These are phyloP conservation scores for Calidris pygmaea DNA, from an alignment of 2,113 vertebrate species.

Conservation along the genomic window DNA sequence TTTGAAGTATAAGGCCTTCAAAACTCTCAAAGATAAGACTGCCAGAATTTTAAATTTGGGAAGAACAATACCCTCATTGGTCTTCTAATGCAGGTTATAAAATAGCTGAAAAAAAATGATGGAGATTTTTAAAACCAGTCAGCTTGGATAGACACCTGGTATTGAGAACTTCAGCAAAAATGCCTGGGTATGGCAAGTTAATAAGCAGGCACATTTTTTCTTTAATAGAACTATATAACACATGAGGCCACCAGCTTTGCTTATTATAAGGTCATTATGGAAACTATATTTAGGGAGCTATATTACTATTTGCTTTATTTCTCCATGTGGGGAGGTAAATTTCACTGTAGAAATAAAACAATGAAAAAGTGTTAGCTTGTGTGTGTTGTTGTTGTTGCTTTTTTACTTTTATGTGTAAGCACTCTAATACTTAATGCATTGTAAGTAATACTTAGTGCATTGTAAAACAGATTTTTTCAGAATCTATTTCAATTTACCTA, in stretches of 20 bases:
- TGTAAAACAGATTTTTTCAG: not conserved
- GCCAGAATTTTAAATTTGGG: not conserved
- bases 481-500: not conserved
- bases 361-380: constrained; percentile 60
- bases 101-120: not conserved
- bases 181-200: not conserved
- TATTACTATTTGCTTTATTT: constrained; percentile 72
- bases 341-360: constrained; percentile 29
- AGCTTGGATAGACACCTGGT: not conserved
- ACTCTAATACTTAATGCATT: constrained; percentile 56
- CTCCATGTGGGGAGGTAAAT: constrained; percentile 66
- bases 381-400: constrained; percentile 57
- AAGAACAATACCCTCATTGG: not conserved
- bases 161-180: not conserved
- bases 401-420: constrained; percentile 68
- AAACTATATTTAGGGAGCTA: constrained; percentile 66
- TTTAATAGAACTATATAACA: constrained; percentile 59
- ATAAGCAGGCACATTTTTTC: constrained; percentile 2
- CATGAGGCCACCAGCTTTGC: constrained; percentile 46
- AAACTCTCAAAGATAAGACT: not conserved
- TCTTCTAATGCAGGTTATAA: not conserved
- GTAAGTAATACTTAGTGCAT: constrained; percentile 48
- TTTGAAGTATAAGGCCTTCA: not conserved
- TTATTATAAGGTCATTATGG: constrained; percentile 67
- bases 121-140: not conserved